These are phyloP conservation scores for Lapara coniferarum DNA, from an alignment of 2,888 invertebrate genomes.

Conservation along the genomic window DNA sequence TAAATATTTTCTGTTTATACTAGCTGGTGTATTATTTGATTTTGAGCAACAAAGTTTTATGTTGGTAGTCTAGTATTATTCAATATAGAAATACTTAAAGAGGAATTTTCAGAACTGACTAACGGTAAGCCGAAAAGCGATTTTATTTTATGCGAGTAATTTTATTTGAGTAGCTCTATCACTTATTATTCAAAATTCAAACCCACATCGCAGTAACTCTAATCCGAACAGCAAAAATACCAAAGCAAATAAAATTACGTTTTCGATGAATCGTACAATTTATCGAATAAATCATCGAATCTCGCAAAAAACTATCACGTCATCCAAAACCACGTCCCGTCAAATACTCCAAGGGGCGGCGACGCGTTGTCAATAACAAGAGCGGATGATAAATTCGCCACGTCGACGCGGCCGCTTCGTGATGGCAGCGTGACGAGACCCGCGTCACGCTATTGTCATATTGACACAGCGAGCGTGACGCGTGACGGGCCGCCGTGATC, in stretches of 20 bases:
- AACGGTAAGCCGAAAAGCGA: too few relatives aligned
- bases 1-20: background rate
- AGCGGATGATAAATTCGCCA: slow-evolving; percentile 58
- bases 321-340: slow-evolving; percentile 28
- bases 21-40: background rate
- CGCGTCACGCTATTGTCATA: slow-evolving; percentile 60
- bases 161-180: background rate
- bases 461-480: slow-evolving; percentile 44
- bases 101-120: too few relatives aligned
- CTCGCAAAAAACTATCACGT: slow-evolving; percentile 33
- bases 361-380: slow-evolving; percentile 59
- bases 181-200: background rate
- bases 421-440: slow-evolving; percentile 48
- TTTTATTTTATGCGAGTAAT: background rate
- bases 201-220: background rate
- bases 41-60: background rate
- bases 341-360: slow-evolving; percentile 23
- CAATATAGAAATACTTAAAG: too few relatives aligned
- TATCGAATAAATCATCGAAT: slow-evolving; percentile 14
- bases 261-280: slow-evolving; percentile 14
- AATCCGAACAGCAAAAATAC: background rate
- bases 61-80: too few relatives aligned
- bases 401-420: slow-evolving; percentile 43
- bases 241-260: background rate
- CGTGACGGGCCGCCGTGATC: slow-evolving; percentile 30